phyloP scores from a whole-genome alignment of 2,888 invertebrate genomes.

The Epirrhoe alternata region DNA sequence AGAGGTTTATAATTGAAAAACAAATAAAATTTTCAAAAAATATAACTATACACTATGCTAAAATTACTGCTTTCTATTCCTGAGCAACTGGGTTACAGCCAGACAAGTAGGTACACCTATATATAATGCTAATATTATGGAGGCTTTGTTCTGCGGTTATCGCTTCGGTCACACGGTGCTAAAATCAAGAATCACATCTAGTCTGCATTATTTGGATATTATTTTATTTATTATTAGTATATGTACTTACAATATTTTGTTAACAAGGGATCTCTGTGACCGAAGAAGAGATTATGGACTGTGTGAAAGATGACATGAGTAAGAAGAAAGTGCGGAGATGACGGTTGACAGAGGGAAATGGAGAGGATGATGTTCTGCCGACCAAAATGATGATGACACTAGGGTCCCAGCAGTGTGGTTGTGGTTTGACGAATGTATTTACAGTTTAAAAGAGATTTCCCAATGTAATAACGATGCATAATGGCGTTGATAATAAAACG shows the following conservation, averaged over 20 bases:
- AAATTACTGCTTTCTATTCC: neutral
- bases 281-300: too few species aligned
- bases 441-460: conserved; percentile 16
- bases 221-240: too few species aligned
- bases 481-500: conserved; percentile 50
- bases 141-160: neutral
- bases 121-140: neutral
- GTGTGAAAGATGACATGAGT: too few species aligned
- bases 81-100: neutral
- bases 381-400: neutral
- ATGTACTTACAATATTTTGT: too few species aligned
- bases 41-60: neutral
- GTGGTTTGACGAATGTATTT: neutral
- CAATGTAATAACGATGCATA: conserved; percentile 47
- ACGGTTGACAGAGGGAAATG: too few species aligned
- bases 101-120: neutral
- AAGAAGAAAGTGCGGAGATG: too few species aligned
- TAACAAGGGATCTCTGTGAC: too few species aligned
- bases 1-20: too few species aligned
- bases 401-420: neutral
- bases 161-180: neutral
- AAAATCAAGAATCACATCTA: neutral
- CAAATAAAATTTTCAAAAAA: neutral
- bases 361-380: too few species aligned
- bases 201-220: neutral